Base-by-base conservation (phyloP, 2,888 invertebrate genomes). In the Conistra vaccinii region DNA sequence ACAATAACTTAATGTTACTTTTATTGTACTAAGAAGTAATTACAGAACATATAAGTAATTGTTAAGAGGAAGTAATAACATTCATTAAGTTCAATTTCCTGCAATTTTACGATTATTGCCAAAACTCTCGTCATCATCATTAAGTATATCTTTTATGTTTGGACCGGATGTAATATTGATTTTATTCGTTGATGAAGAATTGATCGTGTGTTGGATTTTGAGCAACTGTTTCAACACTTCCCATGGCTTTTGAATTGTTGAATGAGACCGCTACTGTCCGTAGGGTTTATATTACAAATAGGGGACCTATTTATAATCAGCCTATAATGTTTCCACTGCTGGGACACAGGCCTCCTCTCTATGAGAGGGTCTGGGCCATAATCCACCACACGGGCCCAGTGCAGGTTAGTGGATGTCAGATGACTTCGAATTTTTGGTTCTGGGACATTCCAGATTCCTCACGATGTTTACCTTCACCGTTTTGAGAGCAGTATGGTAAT, bases 71-170 rank as follows among this genome's bases (percentile, higher is more conserved):
- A 84, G 81, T 82, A 57, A 72, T 84, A 51, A 72, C 53, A 63
- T 76, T 62, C 62, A 73, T 82, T 67, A 39, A 17, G 72, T 68
- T 60, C 53, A 55, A 81, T 76, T 84, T 82, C 82, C 82, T 80
- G 85, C 51, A 73, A 84, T 73, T 81, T 82, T 73, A 84, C 62
- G 76, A 76, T 55, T 69, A 76, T 80, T 81, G 85, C 72, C 51
- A 81, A 84, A 82, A 76, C 48, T 32, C 66, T 58, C 58, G 85
- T 48, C 76, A 39, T 81, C 55, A 76, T 69, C n/a, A n/a, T n/a
- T n/a, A n/a, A n/a, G n/a, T 76, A 76, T 26, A 48, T 45, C 42
- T 76, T 65, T 68, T 71, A 72, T 55, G 45, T 66, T 17, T 32
- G 3, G 57, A 76, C 84, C 76, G 82, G 81, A 82, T 67, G 70